Base-by-base conservation (phyloP, 2,888 invertebrate species). In the Buathra laborator region DNA sequence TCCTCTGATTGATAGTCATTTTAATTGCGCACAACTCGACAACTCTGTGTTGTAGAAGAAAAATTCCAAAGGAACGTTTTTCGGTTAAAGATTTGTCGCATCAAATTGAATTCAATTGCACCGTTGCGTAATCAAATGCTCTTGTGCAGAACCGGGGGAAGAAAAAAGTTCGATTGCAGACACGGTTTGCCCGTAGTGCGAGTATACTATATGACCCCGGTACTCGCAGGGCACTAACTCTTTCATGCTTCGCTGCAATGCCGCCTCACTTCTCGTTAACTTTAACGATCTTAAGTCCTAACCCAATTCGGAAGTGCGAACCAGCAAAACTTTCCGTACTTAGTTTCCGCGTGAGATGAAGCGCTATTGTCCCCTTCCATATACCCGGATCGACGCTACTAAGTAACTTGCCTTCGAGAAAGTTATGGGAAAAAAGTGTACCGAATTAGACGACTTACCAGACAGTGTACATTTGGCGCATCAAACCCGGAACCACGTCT, bases 271-370 rank as follows among this genome's bases (percentile, higher is more conserved):
- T 64, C 76, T 82, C 82, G 71, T 82, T 67, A 82, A 77, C 76
- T 82, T 82, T 82, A 82, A 82, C 82, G 77, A 77, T 70, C 77
- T 76, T 44, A 66, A 82, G 82, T 77, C 77, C 81, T 82, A 82
- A 82, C 77, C 76, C 82, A 82, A 82, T 82, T 82, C 71, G 77
- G 71, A 82, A 82, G 82, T 82, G 82, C 77, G 77, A 82, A 77
- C 71, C 71, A 53, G 71, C 77, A 37, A 53, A 82, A 82, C 77
- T 82, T 82, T 72, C n/a, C 76, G 71, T 77, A 77, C 77, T 82
- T 82, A 77, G 82, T 82, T 77, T 72, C 64, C 75, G 62, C 59
- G 77, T 82, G 56, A 76, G 71, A 67, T 56, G 56, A 77, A 82
- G 43, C 77, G 66, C 71, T 48, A 71, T 82, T 82, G 71, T 66